Evolutionary conservation across 2,888 invertebrate genomes (phyloP).

Genomic region (Ectemnius continuus): DNA sequence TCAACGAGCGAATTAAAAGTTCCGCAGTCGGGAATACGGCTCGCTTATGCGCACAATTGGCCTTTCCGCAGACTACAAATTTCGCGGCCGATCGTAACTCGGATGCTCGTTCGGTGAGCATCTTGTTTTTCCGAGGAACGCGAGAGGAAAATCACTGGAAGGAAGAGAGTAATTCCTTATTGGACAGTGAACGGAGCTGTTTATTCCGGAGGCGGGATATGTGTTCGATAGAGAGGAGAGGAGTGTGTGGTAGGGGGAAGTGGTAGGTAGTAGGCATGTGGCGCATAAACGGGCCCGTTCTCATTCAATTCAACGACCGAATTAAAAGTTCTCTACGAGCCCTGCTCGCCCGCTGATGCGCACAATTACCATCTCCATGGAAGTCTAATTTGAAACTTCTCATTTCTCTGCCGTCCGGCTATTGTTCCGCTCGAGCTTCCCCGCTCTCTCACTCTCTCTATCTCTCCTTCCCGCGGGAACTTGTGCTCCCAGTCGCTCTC

Average conservation of each 20-base stretch:
- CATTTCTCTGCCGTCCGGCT: slow-evolving; percentile 15
- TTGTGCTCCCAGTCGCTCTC: background rate
- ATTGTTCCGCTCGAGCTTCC: background rate
- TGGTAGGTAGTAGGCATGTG: background rate
- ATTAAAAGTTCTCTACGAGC: slow-evolving; percentile 55
- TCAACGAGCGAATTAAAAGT: slow-evolving; percentile 2
- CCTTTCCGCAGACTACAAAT: background rate
- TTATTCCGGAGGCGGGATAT: background rate
- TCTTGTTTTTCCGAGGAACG: too few species aligned
- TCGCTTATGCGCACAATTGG: slow-evolving; percentile 2
- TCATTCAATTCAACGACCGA: slow-evolving; percentile 35
- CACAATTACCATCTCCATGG: slow-evolving; percentile 54
- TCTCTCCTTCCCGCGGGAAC: background rate
- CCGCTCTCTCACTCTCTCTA: background rate
- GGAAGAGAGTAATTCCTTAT: background rate
- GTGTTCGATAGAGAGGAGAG: background rate
- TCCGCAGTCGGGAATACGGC: background rate
- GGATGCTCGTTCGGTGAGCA: too few species aligned
- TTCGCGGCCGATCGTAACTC: background rate
- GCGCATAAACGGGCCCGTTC: slow-evolving; percentile 10
- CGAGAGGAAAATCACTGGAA: background rate
- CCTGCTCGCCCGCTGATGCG: slow-evolving; percentile 52
- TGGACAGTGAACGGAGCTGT: background rate
- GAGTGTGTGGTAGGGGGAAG: too few species aligned
- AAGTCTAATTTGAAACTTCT: slow-evolving; percentile 44